Conservation (phyloP, 2,888 invertebrate species). For the Hoplodrina ambigua region DNA sequence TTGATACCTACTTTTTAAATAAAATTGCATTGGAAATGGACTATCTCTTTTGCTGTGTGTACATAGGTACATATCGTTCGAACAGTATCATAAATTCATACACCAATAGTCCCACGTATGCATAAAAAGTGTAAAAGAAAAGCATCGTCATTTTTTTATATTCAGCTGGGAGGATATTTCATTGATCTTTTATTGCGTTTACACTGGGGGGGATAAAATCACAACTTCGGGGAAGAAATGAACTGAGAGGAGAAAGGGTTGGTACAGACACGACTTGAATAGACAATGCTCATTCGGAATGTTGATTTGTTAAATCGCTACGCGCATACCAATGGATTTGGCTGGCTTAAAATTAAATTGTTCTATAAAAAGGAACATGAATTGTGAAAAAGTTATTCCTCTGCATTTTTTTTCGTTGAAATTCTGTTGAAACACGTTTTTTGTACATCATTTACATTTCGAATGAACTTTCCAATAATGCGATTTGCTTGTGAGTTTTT, state of each 20-base stretch:
- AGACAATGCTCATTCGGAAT: slow-evolving; percentile 75
- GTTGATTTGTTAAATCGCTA: slow-evolving; percentile 82
- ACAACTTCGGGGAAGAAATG: slow-evolving; percentile 82
- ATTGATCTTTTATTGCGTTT: slow-evolving; percentile 81
- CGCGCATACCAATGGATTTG: slow-evolving; percentile 79
- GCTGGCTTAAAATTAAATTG: slow-evolving; percentile 75
- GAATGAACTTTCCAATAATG: slow-evolving; percentile 17
- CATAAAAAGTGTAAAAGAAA: slow-evolving; percentile 53
- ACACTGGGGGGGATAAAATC: slow-evolving; percentile 80
- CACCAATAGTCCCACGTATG: neutral
- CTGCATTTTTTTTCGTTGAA: slow-evolving; percentile 33
- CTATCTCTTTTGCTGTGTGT: too few species aligned
- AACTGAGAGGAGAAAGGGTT: slow-evolving; percentile 86
- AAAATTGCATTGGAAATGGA: too few species aligned
- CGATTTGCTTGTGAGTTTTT: slow-evolving; percentile 19
- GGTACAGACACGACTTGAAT: slow-evolving; percentile 77
- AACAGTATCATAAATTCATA: neutral
- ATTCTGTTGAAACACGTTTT: slow-evolving; percentile 34
- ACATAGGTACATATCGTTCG: too few species aligned
- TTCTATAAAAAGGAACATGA: slow-evolving; percentile 65
- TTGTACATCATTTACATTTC: slow-evolving; percentile 29
- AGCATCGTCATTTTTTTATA: slow-evolving; percentile 54
- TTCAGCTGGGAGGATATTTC: slow-evolving; percentile 65
- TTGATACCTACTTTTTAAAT: too few species aligned
- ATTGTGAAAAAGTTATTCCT: slow-evolving; percentile 55